Base-by-base conservation (phyloP, 2,888 invertebrate species). In the Salticus scenicus region DNA sequence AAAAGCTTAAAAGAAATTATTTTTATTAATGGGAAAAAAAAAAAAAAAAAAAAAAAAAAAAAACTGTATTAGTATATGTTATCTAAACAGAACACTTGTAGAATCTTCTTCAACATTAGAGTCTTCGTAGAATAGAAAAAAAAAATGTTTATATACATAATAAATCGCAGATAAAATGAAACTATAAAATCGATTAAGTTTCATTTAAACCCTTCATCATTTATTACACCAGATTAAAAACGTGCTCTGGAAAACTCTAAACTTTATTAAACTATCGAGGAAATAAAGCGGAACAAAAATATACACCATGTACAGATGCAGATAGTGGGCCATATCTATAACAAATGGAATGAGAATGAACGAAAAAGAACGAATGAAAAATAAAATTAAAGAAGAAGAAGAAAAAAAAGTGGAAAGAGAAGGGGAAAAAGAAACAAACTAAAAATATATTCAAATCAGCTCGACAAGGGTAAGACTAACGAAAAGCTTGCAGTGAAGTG, bases 381-480 rank as follows among this genome's bases (percentile, higher is more conserved):
- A n/a, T n/a, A n/a, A n/a, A n/a, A n/a, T n/a, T n/a, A n/a, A 42
- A 63, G 63, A 27, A 47, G 10, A 47, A 47, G 7, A 47, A 47
- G 2, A 17, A 10, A 12, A 47, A 47, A 47, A 57, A 57, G 10
- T 37, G 10, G 10, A 37, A 7, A 51, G 33, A 57, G 33, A 33
- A 67, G 12, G 51, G 37, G 64, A 51, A 70, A 41, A 57, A 57
- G 17, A 2, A 47, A 47, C 17, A 24, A 57, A 57, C 57, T 24
- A 57, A 57, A 57, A 57, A 57, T 57, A n/a, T n/a, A 57, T 57
- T 57, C 57, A 57, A 24, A 57, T 57, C 57, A 57, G 57, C 57
- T 57, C 57, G 57, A 57, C 57, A 57, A 57, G 37, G 10, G 57
- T 57, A 57, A 64, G 75, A 41, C 75, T 63, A 76, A 47, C 24